Base-by-base conservation (phyloP, 1,140 invertebrate genomes). In the Neomicropteryx cornuta region DNA sequence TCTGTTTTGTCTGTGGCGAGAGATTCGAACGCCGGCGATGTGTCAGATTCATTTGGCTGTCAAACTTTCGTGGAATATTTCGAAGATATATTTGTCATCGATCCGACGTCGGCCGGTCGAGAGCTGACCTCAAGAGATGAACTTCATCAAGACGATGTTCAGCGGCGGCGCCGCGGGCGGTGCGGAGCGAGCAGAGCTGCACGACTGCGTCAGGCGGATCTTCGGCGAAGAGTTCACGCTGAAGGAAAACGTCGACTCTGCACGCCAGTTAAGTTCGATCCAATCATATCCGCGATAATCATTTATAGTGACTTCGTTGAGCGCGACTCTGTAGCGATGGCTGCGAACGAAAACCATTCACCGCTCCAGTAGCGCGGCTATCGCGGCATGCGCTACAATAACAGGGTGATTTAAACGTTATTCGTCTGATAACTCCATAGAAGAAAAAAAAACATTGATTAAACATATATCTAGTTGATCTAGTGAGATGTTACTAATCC, bases 191-290 rank as follows among this genome's bases (percentile, higher is more conserved):
- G 53, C 55, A 1, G 59, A 62, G 24, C 55, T 62, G 2, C 59
- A 62, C 33, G 61, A 64, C 33, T 56, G 48, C 1, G 47, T 64
- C 1, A 39, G 53, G 2, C 46, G 48, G 27, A 48, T 64, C 2
- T 62, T 64, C 27, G 61, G 61, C 11, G 60, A 50, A 33, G 61
- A 64, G 2, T 51, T 64, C 43, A 50, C 62, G 11, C 48, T 64
- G 48, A 64, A 64, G 18, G 61, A 64, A 8, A 63, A 61, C 39
- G 55, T 45, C 0, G 59, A 63, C 28, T 47, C n/a, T 45, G 23
- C 46, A 57, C 24, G 51, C 33, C n/a, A 57, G 60, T 58, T 62
- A 23, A 53, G 51, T 46, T 30, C 8, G 22, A 35, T 27, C 16
- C 32, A 39, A 32, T n/a, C 8, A 8, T 8, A 27, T 8, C 24